A percentile compares a stretch with the other conserved stretches of the same genome.
phyloP scores from a whole-genome alignment of 2,797 vertebrate species.

The Mallotus villosus region DNA sequence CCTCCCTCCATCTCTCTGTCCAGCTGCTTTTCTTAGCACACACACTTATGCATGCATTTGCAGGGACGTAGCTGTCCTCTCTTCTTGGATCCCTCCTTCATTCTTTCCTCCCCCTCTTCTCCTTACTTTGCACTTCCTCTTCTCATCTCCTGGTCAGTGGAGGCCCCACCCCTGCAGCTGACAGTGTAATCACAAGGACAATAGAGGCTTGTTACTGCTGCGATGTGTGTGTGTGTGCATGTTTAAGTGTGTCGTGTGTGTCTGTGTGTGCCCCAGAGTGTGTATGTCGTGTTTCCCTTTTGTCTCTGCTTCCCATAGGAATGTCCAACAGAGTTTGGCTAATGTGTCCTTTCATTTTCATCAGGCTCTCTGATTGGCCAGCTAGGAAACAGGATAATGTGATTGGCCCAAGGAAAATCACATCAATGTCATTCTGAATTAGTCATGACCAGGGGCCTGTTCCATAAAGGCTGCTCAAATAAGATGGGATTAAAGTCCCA shows the following conservation, averaged over 20 bases:
- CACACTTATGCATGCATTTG: not conserved
- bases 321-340: conserved; percentile 19
- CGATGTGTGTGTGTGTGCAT: conserved; percentile 3
- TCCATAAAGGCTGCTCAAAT: too few relatives aligned
- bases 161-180: not conserved
- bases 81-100: not conserved
- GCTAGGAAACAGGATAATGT: too few relatives aligned
- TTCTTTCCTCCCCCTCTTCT: not conserved
- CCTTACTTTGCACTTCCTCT: not conserved
- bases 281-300: not conserved
- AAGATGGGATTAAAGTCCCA: too few relatives aligned
- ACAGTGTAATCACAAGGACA: conserved; percentile 8
- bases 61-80: not conserved
- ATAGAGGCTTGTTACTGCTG: conserved; percentile 5
- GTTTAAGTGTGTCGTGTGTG: too few relatives aligned
- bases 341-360: conserved; percentile 28
- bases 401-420: too few relatives aligned
- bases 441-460: too few relatives aligned
- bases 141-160: not conserved
- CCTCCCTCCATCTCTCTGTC: conserved; percentile 3
- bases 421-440: too few relatives aligned
- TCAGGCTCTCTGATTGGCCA: conserved; percentile 5
- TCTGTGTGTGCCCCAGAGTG: conserved; percentile 10
- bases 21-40: not conserved
- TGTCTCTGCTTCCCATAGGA: conserved; percentile 14